phyloP scores from a whole-genome alignment of 2,113 vertebrate genomes.

The Grantiella picta region DNA sequence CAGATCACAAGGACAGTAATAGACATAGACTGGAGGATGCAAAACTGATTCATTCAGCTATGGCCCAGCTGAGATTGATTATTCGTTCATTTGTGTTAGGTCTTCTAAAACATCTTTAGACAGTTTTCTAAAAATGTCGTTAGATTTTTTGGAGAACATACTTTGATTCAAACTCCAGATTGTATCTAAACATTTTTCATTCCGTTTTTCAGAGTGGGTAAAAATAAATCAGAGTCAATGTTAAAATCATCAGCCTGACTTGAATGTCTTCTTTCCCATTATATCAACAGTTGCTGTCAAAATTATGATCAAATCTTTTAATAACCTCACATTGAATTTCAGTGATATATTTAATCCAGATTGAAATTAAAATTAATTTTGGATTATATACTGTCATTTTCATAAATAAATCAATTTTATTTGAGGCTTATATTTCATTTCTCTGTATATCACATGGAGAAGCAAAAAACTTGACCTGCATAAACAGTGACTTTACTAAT shows the following conservation, averaged over 20 bases:
- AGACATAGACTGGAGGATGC: background rate
- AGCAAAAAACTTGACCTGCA: background rate
- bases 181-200: background rate
- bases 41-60: background rate
- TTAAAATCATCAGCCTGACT: background rate
- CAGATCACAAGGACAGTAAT: background rate
- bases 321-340: background rate
- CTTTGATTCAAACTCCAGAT: background rate
- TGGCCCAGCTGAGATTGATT: background rate
- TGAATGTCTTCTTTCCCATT: background rate
- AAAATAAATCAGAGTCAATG: background rate
- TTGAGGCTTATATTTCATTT: background rate
- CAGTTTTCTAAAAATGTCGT: background rate
- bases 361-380: background rate
- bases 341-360: background rate
- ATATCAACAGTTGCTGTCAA: background rate
- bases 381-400: background rate
- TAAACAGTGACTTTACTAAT: background rate
- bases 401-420: background rate
- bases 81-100: background rate
- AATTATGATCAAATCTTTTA: background rate
- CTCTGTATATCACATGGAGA: background rate
- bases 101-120: background rate
- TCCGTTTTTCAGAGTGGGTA: background rate
- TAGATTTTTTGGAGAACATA: background rate